Evolutionary conservation across 2,888 invertebrate species (phyloP).

Genomic region (Diploptera punctata): DNA sequence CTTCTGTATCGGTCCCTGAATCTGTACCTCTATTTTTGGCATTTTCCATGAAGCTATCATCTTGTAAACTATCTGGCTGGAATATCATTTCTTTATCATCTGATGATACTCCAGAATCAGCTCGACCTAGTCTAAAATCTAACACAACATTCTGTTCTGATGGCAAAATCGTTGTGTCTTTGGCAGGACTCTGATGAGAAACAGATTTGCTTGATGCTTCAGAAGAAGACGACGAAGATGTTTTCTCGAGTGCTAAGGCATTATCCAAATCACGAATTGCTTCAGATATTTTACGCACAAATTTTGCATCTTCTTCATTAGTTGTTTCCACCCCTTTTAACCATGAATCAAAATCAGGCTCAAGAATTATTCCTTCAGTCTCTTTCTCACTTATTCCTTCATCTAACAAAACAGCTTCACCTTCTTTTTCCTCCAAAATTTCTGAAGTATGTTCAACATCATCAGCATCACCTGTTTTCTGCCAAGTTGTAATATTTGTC

Average conservation of each 20-base stretch:
- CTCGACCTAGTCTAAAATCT: slow-evolving; percentile 55
- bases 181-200: slow-evolving; percentile 32
- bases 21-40: slow-evolving; percentile 14
- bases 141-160: slow-evolving; percentile 43
- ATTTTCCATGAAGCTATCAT: slow-evolving; percentile 47
- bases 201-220: slow-evolving; percentile 36
- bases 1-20: slow-evolving; percentile 65
- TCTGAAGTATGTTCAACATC: slow-evolving; percentile 13
- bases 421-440: background rate
- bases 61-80: slow-evolving; percentile 43
- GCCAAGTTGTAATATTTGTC: background rate
- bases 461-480: background rate
- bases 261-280: slow-evolving; percentile 70
- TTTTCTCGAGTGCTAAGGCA: slow-evolving; percentile 66
- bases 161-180: slow-evolving; percentile 10
- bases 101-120: slow-evolving; percentile 25
- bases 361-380: background rate
- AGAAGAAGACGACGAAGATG: slow-evolving; percentile 51
- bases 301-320: slow-evolving; percentile 66
- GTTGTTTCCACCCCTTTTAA: slow-evolving; percentile 64
- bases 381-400: slow-evolving; percentile 20
- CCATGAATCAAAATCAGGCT: slow-evolving; percentile 62
- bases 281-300: slow-evolving; percentile 66
- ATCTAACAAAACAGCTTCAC: slow-evolving; percentile 17
- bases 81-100: slow-evolving; percentile 28